Base-by-base conservation (phyloP, 2,797 vertebrate genomes). In the Enteromius unitaeniatus region DNA sequence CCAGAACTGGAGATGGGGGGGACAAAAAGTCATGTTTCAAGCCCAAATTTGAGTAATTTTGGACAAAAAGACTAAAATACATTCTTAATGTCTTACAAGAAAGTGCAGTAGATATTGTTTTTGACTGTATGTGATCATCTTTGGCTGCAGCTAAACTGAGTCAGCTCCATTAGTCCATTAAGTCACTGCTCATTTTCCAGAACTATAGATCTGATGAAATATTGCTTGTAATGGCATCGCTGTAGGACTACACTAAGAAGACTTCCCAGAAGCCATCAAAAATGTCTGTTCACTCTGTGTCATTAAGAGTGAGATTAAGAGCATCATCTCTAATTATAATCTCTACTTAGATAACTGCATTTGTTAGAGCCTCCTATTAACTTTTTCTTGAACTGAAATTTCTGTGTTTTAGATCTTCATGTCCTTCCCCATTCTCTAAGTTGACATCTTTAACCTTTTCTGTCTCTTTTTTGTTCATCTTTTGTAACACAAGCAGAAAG, bases 401-500 rank as follows among this genome's bases (percentile, higher is more conserved):
- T 72, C 40, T n/a, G 3, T 10, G 86, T 31, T 86, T 73, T 47
- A 49, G 23, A 81, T 87, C 81, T 31, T 78, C 49, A 42, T 58
- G 26, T 49, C 6, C 28, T 42, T 23, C 55, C 45, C 76, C 49
- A 19, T 51, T 83, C 40, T 84, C 70, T 4, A 4, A 65, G 0
- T 37, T n/a, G 60, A 23, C 51, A 8, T 62, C 3, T 0, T 15
- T 26, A 13, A 5, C 69, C 21, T 74, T 60, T 26, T 31, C 1
- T 15, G 31, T 34, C 17, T 14, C n/a, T 82, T 75, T 87, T 64
- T 31, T 88, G 74, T 87, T 91, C 88, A 92, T 91, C 58, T 91
- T 90, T 68, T 81, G 55, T 81, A 93, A 89, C 73, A 92, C 80
- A 37, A 94, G 89, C 81, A 93, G 89, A 90, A 93, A 95, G 75